phyloP scores from a whole-genome alignment of 2,113 vertebrate genomes.

The Hippocampus comes region DNA sequence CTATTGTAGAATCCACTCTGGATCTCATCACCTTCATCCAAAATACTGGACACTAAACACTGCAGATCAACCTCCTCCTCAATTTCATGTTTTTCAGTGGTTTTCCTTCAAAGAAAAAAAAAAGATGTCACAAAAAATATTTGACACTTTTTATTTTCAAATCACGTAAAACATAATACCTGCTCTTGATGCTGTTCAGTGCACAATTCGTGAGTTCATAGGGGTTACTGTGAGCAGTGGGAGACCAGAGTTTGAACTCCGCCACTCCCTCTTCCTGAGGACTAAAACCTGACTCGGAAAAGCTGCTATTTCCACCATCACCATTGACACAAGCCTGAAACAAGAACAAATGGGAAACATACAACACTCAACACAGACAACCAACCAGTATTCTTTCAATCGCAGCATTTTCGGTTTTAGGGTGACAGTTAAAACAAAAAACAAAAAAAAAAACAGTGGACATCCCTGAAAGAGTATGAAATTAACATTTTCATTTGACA shows the following conservation, averaged over 20 bases:
- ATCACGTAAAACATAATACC: conserved; percentile 36
- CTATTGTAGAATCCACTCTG: conserved; percentile 75
- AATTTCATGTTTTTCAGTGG: conserved; percentile 74
- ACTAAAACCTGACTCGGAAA: conserved; percentile 19
- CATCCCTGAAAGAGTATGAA: not conserved
- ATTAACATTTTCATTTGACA: not conserved
- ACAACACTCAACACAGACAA: not conserved
- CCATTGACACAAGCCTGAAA: conserved; percentile 47
- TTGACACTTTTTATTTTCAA: not conserved
- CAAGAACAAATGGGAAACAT: not conserved
- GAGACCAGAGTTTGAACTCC: conserved; percentile 54
- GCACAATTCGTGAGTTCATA: conserved; percentile 40
- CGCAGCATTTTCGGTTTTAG: not conserved
- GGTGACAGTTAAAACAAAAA: not conserved
- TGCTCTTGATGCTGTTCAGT: conserved; percentile 49
- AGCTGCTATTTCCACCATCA: conserved; percentile 33
- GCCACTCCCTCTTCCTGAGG: conserved; percentile 38
- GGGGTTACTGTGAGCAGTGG: conserved; percentile 45
- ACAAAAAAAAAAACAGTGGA: not conserved
- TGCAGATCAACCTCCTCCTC: conserved; percentile 87
- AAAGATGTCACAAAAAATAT: not conserved
- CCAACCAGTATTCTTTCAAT: not conserved
- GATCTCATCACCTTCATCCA: conserved; percentile 85
- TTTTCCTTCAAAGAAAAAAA: conserved; percentile 64
- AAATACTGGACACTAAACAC: conserved; percentile 87